phyloP scores from a whole-genome alignment of 2,888 invertebrate genomes.

The Isoperla grammatica region DNA sequence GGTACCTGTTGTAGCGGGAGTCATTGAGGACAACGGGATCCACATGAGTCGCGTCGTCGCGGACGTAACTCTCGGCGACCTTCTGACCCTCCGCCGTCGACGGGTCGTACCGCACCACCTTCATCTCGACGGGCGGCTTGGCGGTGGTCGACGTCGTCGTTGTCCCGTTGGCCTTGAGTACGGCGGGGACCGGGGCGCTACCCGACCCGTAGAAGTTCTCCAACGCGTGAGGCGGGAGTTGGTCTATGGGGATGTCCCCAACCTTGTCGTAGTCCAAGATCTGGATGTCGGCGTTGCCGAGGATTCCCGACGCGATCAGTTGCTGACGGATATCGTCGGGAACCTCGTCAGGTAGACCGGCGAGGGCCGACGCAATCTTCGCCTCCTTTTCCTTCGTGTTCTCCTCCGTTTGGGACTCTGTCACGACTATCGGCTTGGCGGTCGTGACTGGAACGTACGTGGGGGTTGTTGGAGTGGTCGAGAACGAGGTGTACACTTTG shows the following conservation, averaged over 20 bases:
- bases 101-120: constrained; percentile 77
- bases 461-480: constrained; percentile 45
- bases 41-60: constrained; percentile 39
- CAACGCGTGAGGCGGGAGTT: constrained; percentile 76
- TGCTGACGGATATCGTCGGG: constrained; percentile 82
- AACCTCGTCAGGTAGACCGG: constrained; percentile 73
- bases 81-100: constrained; percentile 64
- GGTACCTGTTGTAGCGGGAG: constrained; percentile 73
- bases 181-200: constrained; percentile 63
- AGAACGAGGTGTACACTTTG: constrained; percentile 39
- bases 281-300: constrained; percentile 83
- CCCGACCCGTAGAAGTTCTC: constrained; percentile 73
- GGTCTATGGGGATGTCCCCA: constrained; percentile 77
- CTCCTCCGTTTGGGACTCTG: constrained; percentile 35
- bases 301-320: constrained; percentile 74
- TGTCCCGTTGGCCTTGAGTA: constrained; percentile 45
- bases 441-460: constrained; percentile 46
- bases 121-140: constrained; percentile 59
- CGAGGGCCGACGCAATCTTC: constrained; percentile 39
- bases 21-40: constrained; percentile 50
- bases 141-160: constrained; percentile 18
- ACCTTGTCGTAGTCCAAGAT: constrained; percentile 83
- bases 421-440: constrained; percentile 39
- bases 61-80: constrained; percentile 64
- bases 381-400: constrained; percentile 3